Evolutionary conservation across 2,113 vertebrate species (phyloP), one percentile per base, ranked within the genome.

Genomic region (Dermatemys mawii): DNA sequence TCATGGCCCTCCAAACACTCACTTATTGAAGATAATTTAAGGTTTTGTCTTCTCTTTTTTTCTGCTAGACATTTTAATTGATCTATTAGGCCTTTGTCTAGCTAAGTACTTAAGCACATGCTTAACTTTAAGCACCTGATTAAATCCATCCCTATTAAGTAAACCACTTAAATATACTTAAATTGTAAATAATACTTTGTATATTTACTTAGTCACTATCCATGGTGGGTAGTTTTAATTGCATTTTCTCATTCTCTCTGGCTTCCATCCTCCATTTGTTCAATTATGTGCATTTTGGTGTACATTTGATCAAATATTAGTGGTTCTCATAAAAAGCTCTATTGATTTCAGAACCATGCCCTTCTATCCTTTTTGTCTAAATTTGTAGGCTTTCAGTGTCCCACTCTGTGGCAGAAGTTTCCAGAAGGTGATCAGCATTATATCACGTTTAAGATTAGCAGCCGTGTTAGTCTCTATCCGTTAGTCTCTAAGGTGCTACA

Each of bases 171-270:
- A 35, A 63, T 63, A 63, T 16, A 63, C 17, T 38, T 67, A 67
- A 67, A 17, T 38, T 67, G 63, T 63, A 63, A 63, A 35, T 35
- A 32, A 35, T 35, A 35, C n/a, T n/a, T n/a, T n/a, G n/a, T n/a
- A n/a, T n/a, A n/a, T n/a, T n/a, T n/a, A n/a, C 54, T 55, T 55
- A 55, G 54, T 55, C 54, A 55, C 24, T 24, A 55, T 55, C 24
- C 24, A 48, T 35, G n/a, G 1, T 53, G 51, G 8, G 8, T n/a
- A n/a, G 57, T 90, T 94, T 94, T 81, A 96, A 94, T 96, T 96
- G 16, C 6, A 38, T n/a, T n/a, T n/a, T n/a, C n/a, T n/a, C n/a
- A n/a, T 50, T 13, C 92, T 67, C 16, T 67, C 63, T 70, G 19
- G 17, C n/a, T 70, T 63, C 67, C n/a, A 44, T 49, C n/a, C n/a